Evolutionary conservation across 30 jellyfish, hydroid and myxozoan species (phyloP), one percentile per base, ranked within the genome.

Genomic region (Aurelia coerulea): DNA sequence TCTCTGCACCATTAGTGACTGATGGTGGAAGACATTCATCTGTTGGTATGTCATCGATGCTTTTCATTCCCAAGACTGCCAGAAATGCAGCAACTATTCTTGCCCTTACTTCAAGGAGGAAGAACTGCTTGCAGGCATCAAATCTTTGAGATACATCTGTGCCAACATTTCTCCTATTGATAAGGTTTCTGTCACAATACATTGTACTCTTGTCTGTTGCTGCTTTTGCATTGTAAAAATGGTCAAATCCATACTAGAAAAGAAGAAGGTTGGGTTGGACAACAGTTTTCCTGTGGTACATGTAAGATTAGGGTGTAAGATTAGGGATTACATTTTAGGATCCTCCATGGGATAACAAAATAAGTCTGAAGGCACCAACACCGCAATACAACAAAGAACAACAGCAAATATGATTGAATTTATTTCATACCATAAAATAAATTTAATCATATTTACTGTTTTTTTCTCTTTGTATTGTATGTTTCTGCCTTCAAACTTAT

Each of bases 131-230:
- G 9, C 79, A 68, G 9, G 52, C 79, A 32, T 68, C 79, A 37
- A 29, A 23, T 68, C 37, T 68, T 32, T 37, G 79, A 37, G 49
- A 16, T 7, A 76, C 86, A 76, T 76, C 86, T 17, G 73, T 59
- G 35, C 34, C 23, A 42, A 76, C 41, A 29, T 49, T 76, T 52
- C 58, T 10, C 52, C 86, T 53, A 52, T 76, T 76, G 41, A 76
- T 46, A 3, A 76, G 9, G 52, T 42, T 76, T 76, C 75, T 52
- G 34, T 76, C 74, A 16, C 56, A 32, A 76, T n/a, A 53, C 16
- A 76, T 35, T 62, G 82, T 72, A 70, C 82, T 31, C 50, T 72
- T 72, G 82, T 72, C 82, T 34, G 64, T 18, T 10, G 82, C 46
- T 72, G 60, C 64, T 49, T 72, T 72, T 34, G 82, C 32, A 62